Conservation (phyloP, 2,888 invertebrate species). For the Meghimatium bilineatum region DNA sequence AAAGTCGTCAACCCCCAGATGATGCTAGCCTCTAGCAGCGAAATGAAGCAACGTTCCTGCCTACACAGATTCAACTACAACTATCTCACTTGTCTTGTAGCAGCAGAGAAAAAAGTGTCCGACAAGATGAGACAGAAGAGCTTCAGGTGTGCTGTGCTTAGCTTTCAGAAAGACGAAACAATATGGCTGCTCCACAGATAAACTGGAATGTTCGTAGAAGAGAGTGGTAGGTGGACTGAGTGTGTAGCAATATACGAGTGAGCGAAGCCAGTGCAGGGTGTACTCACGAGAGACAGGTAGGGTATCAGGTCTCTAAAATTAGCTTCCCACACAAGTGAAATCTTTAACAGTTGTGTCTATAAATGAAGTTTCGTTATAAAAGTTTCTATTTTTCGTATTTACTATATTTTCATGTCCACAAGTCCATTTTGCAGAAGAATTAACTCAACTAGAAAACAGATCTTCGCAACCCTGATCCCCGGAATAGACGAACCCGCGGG, state of each 20-base stretch:
- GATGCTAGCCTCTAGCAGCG: neutral
- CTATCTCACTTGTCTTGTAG: neutral
- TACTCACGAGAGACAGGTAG: constrained; percentile 6
- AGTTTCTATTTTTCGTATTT: no score
- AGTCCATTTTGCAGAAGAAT: neutral
- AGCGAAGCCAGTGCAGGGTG: constrained; percentile 1
- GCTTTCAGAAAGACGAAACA: constrained; percentile 53
- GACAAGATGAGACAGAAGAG: neutral
- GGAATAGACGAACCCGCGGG: neutral
- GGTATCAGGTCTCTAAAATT: constrained; percentile 2
- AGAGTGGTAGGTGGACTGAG: constrained; percentile 28
- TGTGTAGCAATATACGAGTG: constrained; percentile 43
- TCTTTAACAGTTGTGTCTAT: no score
- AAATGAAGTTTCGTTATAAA: no score
- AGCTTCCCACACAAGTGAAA: neutral
- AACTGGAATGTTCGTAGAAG: constrained; percentile 54
- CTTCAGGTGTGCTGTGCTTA: constrained; percentile 16
- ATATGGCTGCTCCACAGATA: constrained; percentile 52
- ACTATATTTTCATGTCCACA: neutral
- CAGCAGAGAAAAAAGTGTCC: neutral
- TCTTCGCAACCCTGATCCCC: neutral
- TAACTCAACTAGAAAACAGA: neutral
- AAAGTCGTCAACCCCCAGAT: neutral
- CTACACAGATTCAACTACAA: neutral
- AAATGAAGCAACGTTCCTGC: neutral